Evolutionary conservation across 2,113 vertebrate species (phyloP), one percentile per base, ranked within the genome.

Genomic region (Chamaetylas fuelleborni): DNA sequence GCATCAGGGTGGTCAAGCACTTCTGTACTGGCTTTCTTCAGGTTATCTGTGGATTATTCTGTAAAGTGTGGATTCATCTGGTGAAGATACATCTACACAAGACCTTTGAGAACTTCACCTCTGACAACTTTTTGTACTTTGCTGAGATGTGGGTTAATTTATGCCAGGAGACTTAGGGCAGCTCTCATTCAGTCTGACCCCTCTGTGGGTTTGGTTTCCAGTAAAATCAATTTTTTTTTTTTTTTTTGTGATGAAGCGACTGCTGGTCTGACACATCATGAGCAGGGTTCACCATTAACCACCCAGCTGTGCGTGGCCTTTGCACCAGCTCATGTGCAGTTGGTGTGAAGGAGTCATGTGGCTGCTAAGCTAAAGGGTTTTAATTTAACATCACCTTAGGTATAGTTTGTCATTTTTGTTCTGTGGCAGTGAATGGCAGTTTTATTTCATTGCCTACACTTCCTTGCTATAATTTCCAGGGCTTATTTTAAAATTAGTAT

Each of bases 171-270:
- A 34, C 18, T 61, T 12, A 20, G 57, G 74, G 38, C 42, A 71
- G 33, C 38, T 84, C 29, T 73, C 28, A 6, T 57, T 67, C 45
- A 65, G 24, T 53, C 45, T 66, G 34, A 71, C 8, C 22, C 34
- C 20, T 79, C 57, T 54, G 38, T 50, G 66, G 47, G 34, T 71
- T 91, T 31, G 14, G 17, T 53, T 87, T 81, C 23, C 47, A 57
- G 15, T 79, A 64, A 90, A 85, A 90, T 54, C 24, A 86, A 15
- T 7, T 45, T 20, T 57, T 8, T 22, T 25, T 48, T 48, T 47
- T 47, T 50, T 5, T 40, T 43, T 4, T 18, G 22, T 61, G 12
- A 8, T 6, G 6, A 66, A 57, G 38, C 0, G 0, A 2, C 22
- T 65, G 9, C n/a, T 50, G 26, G n/a, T 65, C 13, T 48, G 45